Conservation (phyloP, 2,113 vertebrate genomes). For the Lasiurus borealis region DNA sequence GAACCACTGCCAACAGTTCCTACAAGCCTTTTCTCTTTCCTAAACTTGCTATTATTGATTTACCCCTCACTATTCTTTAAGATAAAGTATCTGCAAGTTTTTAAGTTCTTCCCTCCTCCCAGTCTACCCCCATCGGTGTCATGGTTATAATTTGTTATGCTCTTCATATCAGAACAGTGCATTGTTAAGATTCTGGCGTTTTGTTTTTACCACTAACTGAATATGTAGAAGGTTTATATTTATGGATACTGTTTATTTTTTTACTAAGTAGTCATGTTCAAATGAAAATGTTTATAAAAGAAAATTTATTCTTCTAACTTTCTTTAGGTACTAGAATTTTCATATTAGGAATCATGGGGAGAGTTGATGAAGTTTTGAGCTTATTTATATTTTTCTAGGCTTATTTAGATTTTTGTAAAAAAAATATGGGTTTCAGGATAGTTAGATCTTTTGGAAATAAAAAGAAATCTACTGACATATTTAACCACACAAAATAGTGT, state of each 20-base stretch:
- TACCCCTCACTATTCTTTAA: conserved; percentile 71
- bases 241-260: not conserved
- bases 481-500: conserved; percentile 28
- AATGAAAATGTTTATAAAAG: conserved; percentile 23
- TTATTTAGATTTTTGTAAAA: not conserved
- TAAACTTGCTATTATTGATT: conserved; percentile 77
- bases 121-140: conserved; percentile 81
- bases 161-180: conserved; percentile 81
- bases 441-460: conserved; percentile 2
- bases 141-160: conserved; percentile 86
- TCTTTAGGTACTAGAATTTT: conserved; percentile 33
- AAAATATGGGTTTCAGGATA: no score
- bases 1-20: conserved; percentile 69
- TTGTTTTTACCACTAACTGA: not conserved
- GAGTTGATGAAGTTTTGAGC: conserved; percentile 17
- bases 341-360: not conserved
- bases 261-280: not conserved
- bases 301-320: conserved; percentile 37
- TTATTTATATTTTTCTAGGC: conserved; percentile 20
- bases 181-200: conserved; percentile 55
- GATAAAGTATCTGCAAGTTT: conserved; percentile 83
- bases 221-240: not conserved
- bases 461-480: conserved; percentile 13
- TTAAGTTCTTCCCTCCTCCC: conserved; percentile 84
- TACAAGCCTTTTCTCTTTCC: conserved; percentile 82